phyloP scores from a whole-genome alignment of 2,113 vertebrate species.

The Strix aluco region DNA sequence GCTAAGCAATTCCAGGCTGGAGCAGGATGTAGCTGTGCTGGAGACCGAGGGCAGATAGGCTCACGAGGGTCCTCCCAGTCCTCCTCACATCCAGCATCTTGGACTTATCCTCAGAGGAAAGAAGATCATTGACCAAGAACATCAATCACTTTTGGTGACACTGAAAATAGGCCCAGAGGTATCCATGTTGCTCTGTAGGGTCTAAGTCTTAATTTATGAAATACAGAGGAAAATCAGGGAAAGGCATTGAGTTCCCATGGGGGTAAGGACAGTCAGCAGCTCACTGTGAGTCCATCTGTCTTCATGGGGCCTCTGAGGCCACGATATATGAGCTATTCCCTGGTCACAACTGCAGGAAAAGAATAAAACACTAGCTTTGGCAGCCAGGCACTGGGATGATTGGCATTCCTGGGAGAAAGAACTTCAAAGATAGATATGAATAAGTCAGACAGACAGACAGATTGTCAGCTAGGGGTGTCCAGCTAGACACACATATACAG shows the following conservation, averaged over 20 bases:
- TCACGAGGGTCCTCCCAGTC: neutral
- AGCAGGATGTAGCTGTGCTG: neutral
- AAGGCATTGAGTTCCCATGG: neutral
- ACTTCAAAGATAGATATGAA: neutral
- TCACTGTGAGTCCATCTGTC: neutral
- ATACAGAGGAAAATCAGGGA: neutral
- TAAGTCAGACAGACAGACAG: neutral
- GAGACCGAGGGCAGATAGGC: neutral
- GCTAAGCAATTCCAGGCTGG: neutral
- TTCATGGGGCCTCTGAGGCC: neutral
- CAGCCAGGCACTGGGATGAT: neutral
- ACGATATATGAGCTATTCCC: neutral
- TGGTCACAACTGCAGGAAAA: neutral
- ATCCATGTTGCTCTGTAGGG: neutral
- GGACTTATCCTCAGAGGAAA: neutral
- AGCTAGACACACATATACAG: neutral
- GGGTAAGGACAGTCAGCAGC: neutral
- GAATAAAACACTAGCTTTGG: neutral
- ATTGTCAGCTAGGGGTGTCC: neutral
- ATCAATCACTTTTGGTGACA: neutral
- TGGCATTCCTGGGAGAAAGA: neutral
- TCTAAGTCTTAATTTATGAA: neutral
- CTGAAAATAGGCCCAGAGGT: neutral
- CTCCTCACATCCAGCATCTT: neutral
- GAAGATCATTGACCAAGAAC: neutral